Evolutionary conservation across 2,888 invertebrate species (phyloP), one percentile per base, ranked within the genome.

Genomic region (Oithona nana): DNA sequence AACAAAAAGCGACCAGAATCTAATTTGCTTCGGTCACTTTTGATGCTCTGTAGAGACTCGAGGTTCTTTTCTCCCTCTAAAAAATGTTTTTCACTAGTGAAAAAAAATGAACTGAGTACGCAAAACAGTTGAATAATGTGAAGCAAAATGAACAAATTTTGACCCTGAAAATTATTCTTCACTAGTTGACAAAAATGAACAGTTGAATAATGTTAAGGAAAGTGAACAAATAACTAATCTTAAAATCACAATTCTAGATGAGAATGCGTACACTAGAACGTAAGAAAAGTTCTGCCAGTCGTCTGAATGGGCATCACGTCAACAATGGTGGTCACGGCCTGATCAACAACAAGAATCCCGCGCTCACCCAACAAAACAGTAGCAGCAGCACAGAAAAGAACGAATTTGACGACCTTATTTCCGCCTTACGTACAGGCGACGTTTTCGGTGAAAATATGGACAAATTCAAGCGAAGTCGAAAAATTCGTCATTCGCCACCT

Each of bases 401-500:
- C 8, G 94, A 94, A 75, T 94, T 94, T 73, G 94, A 94, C 71
- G 94, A 94, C 74, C 78, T 94, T 68, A 94, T 94, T 71, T 93
- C 93, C 0, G 94, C 94, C 0, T 73, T 94, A 60, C 76, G 93
- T 64, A 93, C 94, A 0, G 94, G 94, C 0, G 92, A 93, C 70
- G 92, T 93, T 0, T 94, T 93, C 70, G 90, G 92, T 0, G 93
- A 93, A 71, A 93, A 93, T 71, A 88, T 93, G 69, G 90, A 90
- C 62, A 93, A 93, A 75, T 88, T 92, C 70, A 85, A 86, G 69
- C 75, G 86, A 63, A 84, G 83, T 55, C 78, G 84, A 66, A 82
- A 83, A 68, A 78, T 81, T 39, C 76, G 82, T 30, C 63, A 63
- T 48, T 81, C 83, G 0, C 81, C 81, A 2, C 80, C 81, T 1